Evolutionary conservation across 2,797 vertebrate species (phyloP), one percentile per base, ranked within the genome.

Genomic region (Coranthus polyacanthus): DNA sequence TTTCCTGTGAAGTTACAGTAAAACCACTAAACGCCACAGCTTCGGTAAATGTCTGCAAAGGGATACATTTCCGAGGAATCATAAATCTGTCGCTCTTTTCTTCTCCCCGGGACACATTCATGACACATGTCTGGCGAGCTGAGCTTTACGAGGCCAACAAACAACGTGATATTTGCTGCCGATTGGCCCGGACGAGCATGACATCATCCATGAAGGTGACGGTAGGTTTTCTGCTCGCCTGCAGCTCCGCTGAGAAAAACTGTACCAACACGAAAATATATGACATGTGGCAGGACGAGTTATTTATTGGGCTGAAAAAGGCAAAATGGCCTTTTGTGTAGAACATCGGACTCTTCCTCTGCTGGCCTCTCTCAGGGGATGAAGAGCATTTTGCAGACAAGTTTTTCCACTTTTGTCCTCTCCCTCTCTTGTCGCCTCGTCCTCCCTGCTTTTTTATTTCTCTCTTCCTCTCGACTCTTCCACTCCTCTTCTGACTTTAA

Each of bases 331-430:
- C 46, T 68, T 67, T 51, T 38, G 66, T 68, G 32, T 18, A 1
- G 8, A 50, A 16, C 54, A 12, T 12, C 17, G 0, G 55, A 13
- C 54, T 77, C 55, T 66, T 50, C 20, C 38, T 50, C 45, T 1
- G n/a, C n/a, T n/a, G n/a, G 12, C 18, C 39, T 17, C 36, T 10
- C 24, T 46, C 80, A 7, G 46, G 75, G 71, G 70, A 56, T 15
- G 52, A 37, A 18, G 16, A 56, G 44, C 64, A 42, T 70, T 77
- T 80, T 43, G 12, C 75, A 38, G 77, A 85, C 82, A 85, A 50
- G 74, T 75, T 78, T 85, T 74, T 69, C 77, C 81, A 83, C 82
- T 83, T 72, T 69, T 51, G 37, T 75, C 72, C 76, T 72, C 61
- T 43, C 36, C 18, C 17, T 24, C 55, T 55, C 53, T 45, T 11